These are phyloP conservation scores for Sciaenops ocellatus DNA, from an alignment of 2,797 vertebrate genomes.

Conservation along the genomic window DNA sequence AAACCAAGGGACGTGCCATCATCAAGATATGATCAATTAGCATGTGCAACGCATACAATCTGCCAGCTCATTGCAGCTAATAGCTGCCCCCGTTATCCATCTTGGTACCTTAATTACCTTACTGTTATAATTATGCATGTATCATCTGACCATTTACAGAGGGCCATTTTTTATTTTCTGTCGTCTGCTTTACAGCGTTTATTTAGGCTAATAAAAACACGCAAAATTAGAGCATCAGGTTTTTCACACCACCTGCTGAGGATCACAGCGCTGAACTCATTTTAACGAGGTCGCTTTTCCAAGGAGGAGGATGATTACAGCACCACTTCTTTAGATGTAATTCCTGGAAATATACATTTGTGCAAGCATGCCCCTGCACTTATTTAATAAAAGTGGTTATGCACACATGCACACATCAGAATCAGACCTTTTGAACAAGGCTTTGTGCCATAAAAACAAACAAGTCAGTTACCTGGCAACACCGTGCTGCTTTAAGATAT, in stretches of 20 bases:
- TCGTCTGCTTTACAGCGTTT: neutral
- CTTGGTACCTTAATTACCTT: slow-evolving; percentile 59
- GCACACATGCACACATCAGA: neutral
- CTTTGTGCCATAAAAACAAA: neutral
- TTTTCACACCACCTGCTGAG: slow-evolving; percentile 26
- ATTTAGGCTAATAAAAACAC: slow-evolving; percentile 10
- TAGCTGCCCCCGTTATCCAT: slow-evolving; percentile 26
- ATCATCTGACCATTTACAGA: slow-evolving; percentile 42
- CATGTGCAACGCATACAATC: slow-evolving; percentile 19
- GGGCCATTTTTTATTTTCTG: slow-evolving; percentile 21
- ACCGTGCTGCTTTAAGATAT: neutral
- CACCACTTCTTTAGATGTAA: neutral
- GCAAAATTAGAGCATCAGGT: slow-evolving; percentile 21
- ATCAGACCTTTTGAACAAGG: neutral
- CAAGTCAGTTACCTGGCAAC: slow-evolving; percentile 47
- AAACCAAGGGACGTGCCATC: slow-evolving; percentile 25
- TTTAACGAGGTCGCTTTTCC: slow-evolving; percentile 13
- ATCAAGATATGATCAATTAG: slow-evolving; percentile 41
- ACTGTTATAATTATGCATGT: slow-evolving; percentile 64
- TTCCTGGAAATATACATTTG: slow-evolving; percentile 10
- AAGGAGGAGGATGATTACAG: neutral
- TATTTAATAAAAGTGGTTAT: neutral
- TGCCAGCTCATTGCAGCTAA: slow-evolving; percentile 43
- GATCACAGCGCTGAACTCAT: slow-evolving; percentile 12
- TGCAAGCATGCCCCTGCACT: neutral